phyloP scores from a whole-genome alignment of 2,888 invertebrate species.

The Caprella mutica region DNA sequence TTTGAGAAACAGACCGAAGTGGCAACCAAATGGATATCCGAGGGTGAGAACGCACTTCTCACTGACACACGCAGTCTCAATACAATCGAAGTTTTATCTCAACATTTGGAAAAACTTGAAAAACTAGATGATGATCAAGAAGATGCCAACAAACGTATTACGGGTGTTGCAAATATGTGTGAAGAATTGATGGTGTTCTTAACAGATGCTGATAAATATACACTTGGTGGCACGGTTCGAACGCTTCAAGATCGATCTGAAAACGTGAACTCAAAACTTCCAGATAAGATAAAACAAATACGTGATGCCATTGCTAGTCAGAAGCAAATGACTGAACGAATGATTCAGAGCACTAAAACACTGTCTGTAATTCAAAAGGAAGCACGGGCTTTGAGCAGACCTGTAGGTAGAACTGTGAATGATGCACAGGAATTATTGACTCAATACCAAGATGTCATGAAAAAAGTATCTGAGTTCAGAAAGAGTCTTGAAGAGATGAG shows the following conservation, averaged over 20 bases:
- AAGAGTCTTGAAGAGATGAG: slow-evolving; percentile 51
- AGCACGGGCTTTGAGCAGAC: slow-evolving; percentile 67
- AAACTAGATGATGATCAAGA: slow-evolving; percentile 63
- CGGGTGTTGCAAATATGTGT: slow-evolving; percentile 63
- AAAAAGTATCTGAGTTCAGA: slow-evolving; percentile 38
- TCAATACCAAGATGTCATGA: slow-evolving; percentile 37
- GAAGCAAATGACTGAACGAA: slow-evolving; percentile 63
- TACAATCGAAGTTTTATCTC: slow-evolving; percentile 68
- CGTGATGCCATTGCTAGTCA: slow-evolving; percentile 68
- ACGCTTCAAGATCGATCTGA: slow-evolving; percentile 65
- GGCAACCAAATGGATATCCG: slow-evolving; percentile 76
- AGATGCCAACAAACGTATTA: slow-evolving; percentile 57
- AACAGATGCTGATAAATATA: slow-evolving; percentile 72
- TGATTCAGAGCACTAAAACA: slow-evolving; percentile 67
- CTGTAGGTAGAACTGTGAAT: slow-evolving; percentile 73
- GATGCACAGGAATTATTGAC: slow-evolving; percentile 67
- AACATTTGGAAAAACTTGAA: slow-evolving; percentile 68
- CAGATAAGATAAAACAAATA: slow-evolving; percentile 60
- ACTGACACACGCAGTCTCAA: slow-evolving; percentile 63
- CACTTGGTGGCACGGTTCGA: slow-evolving; percentile 66
- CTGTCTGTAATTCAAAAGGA: slow-evolving; percentile 71
- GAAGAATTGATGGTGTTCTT: slow-evolving; percentile 66
- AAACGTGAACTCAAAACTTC: slow-evolving; percentile 59
- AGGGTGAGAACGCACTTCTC: slow-evolving; percentile 75
- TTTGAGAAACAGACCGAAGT: slow-evolving; percentile 71